Evolutionary conservation across 2,797 vertebrate genomes (phyloP).

Genomic region (Eospalax fontanierii): DNA sequence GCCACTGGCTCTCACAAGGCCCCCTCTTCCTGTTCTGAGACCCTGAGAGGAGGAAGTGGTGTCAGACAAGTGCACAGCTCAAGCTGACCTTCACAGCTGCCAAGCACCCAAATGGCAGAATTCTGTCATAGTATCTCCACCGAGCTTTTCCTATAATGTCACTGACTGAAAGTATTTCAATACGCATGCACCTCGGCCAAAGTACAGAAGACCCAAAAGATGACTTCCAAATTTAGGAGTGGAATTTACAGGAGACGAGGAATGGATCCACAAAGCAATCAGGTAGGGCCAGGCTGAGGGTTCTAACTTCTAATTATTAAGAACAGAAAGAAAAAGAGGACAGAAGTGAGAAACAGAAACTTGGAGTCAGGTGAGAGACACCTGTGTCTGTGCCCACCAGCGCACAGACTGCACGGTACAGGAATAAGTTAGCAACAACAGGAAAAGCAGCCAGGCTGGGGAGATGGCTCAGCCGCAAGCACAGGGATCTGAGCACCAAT

Average conservation of each 20-base stretch:
- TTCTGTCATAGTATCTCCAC: neutral
- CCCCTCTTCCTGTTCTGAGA: constrained; percentile 12
- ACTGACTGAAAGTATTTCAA: neutral
- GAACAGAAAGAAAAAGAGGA: neutral
- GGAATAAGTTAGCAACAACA: neutral
- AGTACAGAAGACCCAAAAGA: neutral
- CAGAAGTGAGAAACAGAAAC: neutral
- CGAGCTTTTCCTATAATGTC: neutral
- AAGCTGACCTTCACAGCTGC: neutral
- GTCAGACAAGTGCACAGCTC: neutral
- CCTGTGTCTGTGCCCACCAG: neutral
- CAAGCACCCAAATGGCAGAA: neutral
- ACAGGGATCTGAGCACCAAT: neutral
- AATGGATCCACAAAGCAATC: neutral
- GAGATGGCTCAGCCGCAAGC: neutral
- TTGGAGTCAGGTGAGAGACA: neutral
- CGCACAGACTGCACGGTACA: neutral
- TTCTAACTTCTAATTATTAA: neutral
- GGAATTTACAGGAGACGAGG: neutral
- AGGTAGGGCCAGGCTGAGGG: neutral
- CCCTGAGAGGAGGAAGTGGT: neutral
- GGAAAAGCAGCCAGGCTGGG: too few relatives aligned
- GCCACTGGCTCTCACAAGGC: neutral
- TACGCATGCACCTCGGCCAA: neutral
- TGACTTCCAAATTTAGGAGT: constrained; percentile 53